Conservation (phyloP, 2,113 vertebrate genomes). For the Colistium nudipinnis region DNA sequence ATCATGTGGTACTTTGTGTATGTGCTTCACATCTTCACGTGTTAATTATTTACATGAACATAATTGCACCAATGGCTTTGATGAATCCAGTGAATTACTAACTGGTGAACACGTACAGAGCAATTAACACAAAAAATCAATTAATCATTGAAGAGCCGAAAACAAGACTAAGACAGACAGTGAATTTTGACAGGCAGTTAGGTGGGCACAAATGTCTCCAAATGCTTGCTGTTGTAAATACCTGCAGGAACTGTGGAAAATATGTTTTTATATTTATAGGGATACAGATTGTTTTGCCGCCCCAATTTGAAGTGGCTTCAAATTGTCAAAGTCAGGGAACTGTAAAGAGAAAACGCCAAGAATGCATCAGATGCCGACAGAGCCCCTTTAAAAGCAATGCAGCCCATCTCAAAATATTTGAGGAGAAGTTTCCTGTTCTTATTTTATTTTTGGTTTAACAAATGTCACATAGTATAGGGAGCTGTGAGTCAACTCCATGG, state of each 20-base stretch:
- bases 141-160: not conserved
- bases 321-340: not conserved
- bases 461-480: not conserved
- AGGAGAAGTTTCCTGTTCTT: slow-evolving; percentile 4
- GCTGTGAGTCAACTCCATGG: not conserved
- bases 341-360: slow-evolving; percentile 44
- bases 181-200: not conserved
- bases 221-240: not conserved
- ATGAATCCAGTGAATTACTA: slow-evolving; percentile 20
- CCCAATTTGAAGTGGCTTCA: too few relatives aligned
- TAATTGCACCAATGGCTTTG: slow-evolving; percentile 10
- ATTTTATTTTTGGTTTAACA: not conserved
- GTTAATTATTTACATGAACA: slow-evolving; percentile 8
- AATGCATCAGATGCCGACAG: slow-evolving; percentile 39
- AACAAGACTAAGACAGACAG: not conserved
- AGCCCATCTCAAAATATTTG: slow-evolving; percentile 2
- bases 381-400: slow-evolving; percentile 36
- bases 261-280: not conserved
- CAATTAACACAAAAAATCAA: not conserved
- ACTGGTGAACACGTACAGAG: not conserved
- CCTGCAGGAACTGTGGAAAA: not conserved
- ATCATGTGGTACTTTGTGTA: slow-evolving; percentile 21
- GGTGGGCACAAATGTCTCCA: not conserved
- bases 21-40: slow-evolving; percentile 17
- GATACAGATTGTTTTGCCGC: not conserved